A percentile compares a stretch with the other conserved stretches of the same genome.
Conservation (phyloP, 2,888 invertebrate species). For the Oasisia sp. region DNA sequence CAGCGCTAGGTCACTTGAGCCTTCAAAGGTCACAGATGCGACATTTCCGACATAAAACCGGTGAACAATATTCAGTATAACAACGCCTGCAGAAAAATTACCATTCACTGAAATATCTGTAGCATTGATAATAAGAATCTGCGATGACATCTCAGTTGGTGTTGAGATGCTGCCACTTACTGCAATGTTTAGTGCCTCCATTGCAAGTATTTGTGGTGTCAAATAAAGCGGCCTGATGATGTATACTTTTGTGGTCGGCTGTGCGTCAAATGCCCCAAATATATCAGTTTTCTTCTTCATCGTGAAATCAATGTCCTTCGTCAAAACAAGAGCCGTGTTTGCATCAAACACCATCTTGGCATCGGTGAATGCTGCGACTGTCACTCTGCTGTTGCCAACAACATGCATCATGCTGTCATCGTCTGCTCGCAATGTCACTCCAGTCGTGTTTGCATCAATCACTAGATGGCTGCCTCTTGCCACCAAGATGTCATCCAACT, state of each 20-base stretch:
- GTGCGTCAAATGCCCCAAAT: constrained; percentile 30
- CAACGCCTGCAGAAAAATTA: background rate
- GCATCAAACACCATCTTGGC: constrained; percentile 35
- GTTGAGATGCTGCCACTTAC: constrained; percentile 34
- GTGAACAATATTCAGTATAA: background rate
- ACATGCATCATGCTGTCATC: constrained; percentile 38
- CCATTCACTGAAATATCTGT: background rate
- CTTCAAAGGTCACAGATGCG: background rate
- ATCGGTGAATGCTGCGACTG: constrained; percentile 32
- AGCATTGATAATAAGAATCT: background rate
- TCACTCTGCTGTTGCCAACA: constrained; percentile 26
- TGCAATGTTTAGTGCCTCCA: constrained; percentile 33
- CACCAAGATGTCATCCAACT: constrained; percentile 40
- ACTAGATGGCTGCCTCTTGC: constrained; percentile 41
- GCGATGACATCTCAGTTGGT: background rate
- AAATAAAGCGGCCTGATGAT: background rate
- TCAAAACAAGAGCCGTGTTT: constrained; percentile 36
- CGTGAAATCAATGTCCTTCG: constrained; percentile 28
- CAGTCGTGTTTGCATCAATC: constrained; percentile 34
- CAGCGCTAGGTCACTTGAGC: background rate
- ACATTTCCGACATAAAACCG: background rate
- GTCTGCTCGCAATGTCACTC: constrained; percentile 37
- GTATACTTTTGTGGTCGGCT: background rate
- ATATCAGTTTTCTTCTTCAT: constrained; percentile 37
- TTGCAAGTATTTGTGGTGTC: constrained; percentile 33